These are phyloP conservation scores for Malthinus seriepunctatus DNA, from an alignment of 2,888 invertebrate genomes.

Conservation along the genomic window DNA sequence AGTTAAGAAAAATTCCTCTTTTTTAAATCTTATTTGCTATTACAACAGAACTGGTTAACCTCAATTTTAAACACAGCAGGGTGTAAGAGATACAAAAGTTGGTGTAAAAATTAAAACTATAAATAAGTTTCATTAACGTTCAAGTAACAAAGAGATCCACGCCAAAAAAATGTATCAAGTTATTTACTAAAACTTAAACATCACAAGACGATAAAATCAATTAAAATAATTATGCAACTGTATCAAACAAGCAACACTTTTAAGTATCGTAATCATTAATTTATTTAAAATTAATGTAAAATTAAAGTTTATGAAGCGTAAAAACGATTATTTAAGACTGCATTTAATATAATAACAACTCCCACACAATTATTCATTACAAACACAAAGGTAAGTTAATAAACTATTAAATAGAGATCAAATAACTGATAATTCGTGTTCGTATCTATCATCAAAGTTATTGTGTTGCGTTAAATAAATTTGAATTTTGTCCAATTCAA, in stretches of 20 bases:
- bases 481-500: constrained; percentile 22
- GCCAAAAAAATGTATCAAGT: neutral
- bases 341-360: constrained; percentile 13
- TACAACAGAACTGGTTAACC: constrained; percentile 2
- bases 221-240: constrained; percentile 1
- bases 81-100: neutral
- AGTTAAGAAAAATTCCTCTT: neutral
- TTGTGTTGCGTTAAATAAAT: constrained; percentile 40
- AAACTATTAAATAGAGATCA: constrained; percentile 41
- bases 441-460: constrained; percentile 46
- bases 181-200: neutral
- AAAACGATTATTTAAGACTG: constrained; percentile 8
- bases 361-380: constrained; percentile 12
- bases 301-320: constrained; percentile 11
- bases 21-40: neutral
- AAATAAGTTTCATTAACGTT: constrained; percentile 7
- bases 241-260: too few species aligned
- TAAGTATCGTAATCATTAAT: too few species aligned
- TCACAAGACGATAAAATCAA: neutral
- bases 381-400: constrained; percentile 37
- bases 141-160: neutral
- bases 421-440: constrained; percentile 42
- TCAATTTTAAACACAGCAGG: constrained; percentile 1
- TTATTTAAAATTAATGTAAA: neutral
- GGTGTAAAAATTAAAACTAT: constrained; percentile 4